Evolutionary conservation across 2,797 vertebrate genomes (phyloP).

Genomic region (Cirrhinus molitorella): DNA sequence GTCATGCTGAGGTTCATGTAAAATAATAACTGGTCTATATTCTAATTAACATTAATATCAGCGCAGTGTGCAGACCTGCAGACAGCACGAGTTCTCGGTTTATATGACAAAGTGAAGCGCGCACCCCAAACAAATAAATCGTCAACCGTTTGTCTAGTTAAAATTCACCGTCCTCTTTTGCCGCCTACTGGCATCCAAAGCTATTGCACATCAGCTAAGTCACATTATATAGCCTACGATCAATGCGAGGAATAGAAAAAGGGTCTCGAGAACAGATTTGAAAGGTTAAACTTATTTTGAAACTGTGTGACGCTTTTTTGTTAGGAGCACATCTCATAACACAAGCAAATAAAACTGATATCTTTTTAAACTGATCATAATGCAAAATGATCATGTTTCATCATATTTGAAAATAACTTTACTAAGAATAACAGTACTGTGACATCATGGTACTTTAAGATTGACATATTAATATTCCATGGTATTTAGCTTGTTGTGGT

Average conservation of each 20-base stretch:
- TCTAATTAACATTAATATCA: neutral
- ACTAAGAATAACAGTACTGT: too few relatives aligned
- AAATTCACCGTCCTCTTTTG: slow-evolving; percentile 26
- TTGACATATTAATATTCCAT: neutral
- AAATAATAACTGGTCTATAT: neutral
- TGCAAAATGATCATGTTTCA: neutral
- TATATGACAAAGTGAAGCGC: slow-evolving; percentile 29
- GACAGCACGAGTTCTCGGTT: neutral
- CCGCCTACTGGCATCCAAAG: slow-evolving; percentile 52
- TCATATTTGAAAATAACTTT: neutral
- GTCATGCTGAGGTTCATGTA: neutral
- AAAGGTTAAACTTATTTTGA: neutral
- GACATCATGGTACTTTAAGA: neutral
- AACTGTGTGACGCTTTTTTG: neutral
- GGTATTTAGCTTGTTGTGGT: neutral
- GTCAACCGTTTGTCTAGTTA: neutral
- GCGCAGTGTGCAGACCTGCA: neutral
- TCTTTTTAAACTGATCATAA: neutral
- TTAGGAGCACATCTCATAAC: neutral
- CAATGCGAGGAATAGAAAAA: neutral
- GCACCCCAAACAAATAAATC: neutral
- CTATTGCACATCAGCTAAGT: slow-evolving; percentile 17
- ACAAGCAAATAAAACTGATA: neutral
- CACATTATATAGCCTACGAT: neutral
- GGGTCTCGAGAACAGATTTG: neutral